Conservation (phyloP, 2,888 invertebrate species). For the Ctenicera cuprea region DNA sequence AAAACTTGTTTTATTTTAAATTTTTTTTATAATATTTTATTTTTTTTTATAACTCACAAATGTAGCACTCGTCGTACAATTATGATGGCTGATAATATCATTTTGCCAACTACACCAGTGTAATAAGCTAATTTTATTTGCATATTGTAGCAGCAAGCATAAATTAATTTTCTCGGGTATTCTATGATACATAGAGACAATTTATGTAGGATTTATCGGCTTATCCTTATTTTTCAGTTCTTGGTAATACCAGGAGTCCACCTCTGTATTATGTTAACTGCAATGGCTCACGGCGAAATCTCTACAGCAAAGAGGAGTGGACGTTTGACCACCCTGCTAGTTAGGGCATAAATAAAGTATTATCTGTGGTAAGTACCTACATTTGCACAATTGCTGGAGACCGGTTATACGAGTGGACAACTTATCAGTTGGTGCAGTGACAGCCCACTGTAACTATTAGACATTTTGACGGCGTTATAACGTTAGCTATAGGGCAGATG, state of each 20-base stretch:
- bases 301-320: slow-evolving; percentile 39
- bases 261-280: slow-evolving; percentile 20
- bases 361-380: slow-evolving; percentile 58
- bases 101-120: background rate
- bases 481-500: slow-evolving; percentile 51
- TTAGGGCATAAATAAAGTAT: slow-evolving; percentile 58
- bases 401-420: slow-evolving; percentile 60
- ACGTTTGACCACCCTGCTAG: slow-evolving; percentile 59
- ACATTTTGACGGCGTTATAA: slow-evolving; percentile 43
- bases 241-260: slow-evolving; percentile 11
- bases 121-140: background rate
- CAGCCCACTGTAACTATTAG: slow-evolving; percentile 53
- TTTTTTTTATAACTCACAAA: too few species aligned
- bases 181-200: background rate
- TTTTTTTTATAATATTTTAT: background rate
- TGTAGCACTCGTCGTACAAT: too few species aligned
- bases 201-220: background rate
- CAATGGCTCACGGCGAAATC: slow-evolving; percentile 20
- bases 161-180: background rate
- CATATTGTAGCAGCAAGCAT: background rate
- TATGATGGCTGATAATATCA: background rate
- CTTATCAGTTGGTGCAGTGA: slow-evolving; percentile 59
- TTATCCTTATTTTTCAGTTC: slow-evolving; percentile 1
- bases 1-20: too few species aligned
- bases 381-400: slow-evolving; percentile 59